Evolutionary conservation across 2,113 vertebrate genomes (phyloP), one percentile per base, ranked within the genome.

Genomic region (Galbula dea): DNA sequence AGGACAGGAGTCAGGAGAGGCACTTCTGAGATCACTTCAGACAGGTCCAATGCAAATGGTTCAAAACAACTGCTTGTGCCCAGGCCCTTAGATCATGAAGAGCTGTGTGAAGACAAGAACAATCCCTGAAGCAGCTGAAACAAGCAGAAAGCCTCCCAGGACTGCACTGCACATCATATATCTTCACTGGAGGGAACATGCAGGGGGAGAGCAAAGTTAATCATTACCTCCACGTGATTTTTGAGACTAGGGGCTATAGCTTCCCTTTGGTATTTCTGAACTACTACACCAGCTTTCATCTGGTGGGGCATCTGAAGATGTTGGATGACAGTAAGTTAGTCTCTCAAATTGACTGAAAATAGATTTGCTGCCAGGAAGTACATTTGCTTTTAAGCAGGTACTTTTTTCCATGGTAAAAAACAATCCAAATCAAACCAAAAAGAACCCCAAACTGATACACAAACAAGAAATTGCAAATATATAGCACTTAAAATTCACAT

Each of bases 41-140:
- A 55, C 14, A 58, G 22, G 20, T 34, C 46, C 22, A 49, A 13
- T 8, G 13, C 0, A 1, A 59, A 61, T 3, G 7, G 58, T 48
- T 83, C 12, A 6, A 69, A 62, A 7, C 8, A 20, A 49, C 13
- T n/a, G 24, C 23, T 22, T 15, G 27, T 39, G 8, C 19, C 21
- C 39, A 23, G 58, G 36, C 36, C 10, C 49, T 57, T 10, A 15
- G 2, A n/a, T 4, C 14, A 39, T 7, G 12, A 57, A 86, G 68
- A 39, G 16, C 11, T 23, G 8, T 3, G 8, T 41, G 54, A 58
- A 54, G 32, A 59, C 29, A 0, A 0, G 32, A 39, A 83, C 3
- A 2, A 30, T 16, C 26, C 22, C 62, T 0, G 0, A 14, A 63
- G 75, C 21, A 27, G 46, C 15, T 12, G 22, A 63, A 82, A 62